A percentile compares a stretch with the other conserved stretches of the same genome.
phyloP scores from a whole-genome alignment of 2,113 vertebrate genomes.

The Dromaius novaehollandiae region DNA sequence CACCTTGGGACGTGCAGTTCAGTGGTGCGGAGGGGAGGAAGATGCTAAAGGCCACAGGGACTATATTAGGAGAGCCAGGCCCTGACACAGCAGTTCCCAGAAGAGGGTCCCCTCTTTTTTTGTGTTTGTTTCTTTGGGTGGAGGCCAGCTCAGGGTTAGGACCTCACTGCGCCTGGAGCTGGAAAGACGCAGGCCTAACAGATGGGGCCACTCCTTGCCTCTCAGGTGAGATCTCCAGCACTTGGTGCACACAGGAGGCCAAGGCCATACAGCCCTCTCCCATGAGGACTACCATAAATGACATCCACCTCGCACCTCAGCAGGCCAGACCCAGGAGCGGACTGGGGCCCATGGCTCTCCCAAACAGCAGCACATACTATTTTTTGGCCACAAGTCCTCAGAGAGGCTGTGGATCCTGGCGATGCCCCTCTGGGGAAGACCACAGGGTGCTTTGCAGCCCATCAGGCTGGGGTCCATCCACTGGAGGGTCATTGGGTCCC shows the following conservation, averaged over 20 bases:
- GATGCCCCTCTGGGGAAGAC: neutral
- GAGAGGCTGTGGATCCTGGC: neutral
- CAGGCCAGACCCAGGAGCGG: no score
- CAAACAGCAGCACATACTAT: neutral
- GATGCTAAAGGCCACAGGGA: neutral
- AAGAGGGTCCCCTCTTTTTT: neutral
- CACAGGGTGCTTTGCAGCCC: neutral
- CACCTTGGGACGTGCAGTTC: neutral
- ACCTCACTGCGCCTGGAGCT: neutral
- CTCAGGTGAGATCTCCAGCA: neutral
- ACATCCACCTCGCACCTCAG: accelerated
- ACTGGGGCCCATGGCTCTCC: neutral
- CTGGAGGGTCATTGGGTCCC: accelerated
- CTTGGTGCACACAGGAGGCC: neutral
- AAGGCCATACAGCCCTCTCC: neutral
- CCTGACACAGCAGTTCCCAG: neutral
- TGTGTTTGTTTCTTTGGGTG: neutral
- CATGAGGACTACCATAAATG: accelerated
- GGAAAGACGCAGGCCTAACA: neutral
- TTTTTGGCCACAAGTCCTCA: neutral
- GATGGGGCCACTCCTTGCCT: neutral
- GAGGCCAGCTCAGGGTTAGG: neutral
- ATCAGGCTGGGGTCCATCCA: neutral
- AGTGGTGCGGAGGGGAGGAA: accelerated
- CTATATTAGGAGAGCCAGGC: neutral